These are phyloP conservation scores for Chalcis sispes DNA, from an alignment of 2,888 invertebrate species.

Conservation along the genomic window DNA sequence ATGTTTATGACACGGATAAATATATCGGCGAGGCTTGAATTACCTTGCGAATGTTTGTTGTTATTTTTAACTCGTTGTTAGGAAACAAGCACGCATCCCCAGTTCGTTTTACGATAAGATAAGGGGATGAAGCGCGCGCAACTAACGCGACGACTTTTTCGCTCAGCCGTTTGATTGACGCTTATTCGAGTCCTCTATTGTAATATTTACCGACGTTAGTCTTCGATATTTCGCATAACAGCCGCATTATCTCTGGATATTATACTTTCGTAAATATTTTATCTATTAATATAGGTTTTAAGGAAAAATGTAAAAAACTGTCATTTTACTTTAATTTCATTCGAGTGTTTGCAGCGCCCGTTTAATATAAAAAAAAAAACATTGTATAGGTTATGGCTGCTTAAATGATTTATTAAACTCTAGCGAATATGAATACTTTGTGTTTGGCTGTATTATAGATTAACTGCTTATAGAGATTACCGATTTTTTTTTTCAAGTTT, in stretches of 20 bases:
- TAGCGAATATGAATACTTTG: no score
- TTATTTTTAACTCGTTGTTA: slow-evolving; percentile 4
- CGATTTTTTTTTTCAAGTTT: no score
- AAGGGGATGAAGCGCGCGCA: background rate
- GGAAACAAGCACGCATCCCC: background rate
- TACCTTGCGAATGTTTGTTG: background rate
- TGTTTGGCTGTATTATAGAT: no score
- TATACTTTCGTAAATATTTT: background rate
- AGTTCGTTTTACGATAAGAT: slow-evolving; percentile 9
- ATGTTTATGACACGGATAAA: slow-evolving; percentile 53
- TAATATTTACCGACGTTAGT: background rate
- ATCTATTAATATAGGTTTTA: no score
- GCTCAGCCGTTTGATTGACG: background rate
- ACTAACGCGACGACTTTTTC: slow-evolving; percentile 1
- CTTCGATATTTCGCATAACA: no score
- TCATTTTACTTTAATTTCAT: no score
- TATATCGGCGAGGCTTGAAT: slow-evolving; percentile 49
- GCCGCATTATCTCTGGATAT: slow-evolving; percentile 3
- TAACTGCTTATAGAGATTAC: no score
- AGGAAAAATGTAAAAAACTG: no score
- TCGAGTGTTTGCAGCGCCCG: no score
- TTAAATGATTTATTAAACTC: no score
- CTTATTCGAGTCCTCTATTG: background rate
- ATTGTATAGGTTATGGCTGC: no score
- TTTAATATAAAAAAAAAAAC: no score